A percentile compares a stretch with the other conserved stretches of the same genome.
These are phyloP conservation scores for Amblyteles armatorius DNA, from an alignment of 2,888 invertebrate species.

Conservation along the genomic window DNA sequence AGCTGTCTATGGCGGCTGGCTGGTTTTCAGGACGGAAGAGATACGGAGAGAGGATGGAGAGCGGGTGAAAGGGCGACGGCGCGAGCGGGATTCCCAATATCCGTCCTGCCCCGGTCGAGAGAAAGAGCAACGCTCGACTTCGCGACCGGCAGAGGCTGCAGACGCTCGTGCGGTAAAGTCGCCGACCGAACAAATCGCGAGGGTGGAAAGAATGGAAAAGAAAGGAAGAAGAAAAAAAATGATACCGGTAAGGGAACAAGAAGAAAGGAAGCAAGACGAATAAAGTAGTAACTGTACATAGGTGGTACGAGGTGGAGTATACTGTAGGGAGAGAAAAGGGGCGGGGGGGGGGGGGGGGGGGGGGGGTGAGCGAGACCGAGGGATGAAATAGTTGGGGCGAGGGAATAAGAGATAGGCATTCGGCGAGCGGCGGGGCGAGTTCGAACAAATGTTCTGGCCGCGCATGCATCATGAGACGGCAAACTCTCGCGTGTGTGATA, in stretches of 20 bases:
- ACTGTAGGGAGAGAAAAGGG: conserved; percentile 7
- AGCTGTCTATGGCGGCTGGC: conserved; percentile 69
- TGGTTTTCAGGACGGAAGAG: conserved; percentile 3
- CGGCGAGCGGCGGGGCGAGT: conserved; percentile 23
- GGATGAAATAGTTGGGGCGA: conserved; percentile 43
- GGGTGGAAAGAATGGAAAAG: conserved; percentile 8
- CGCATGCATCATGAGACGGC: conserved; percentile 61
- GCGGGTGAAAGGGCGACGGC: conserved; percentile 10
- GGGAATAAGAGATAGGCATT: conserved; percentile 61
- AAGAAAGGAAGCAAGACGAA: conserved; percentile 35
- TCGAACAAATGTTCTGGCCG: conserved; percentile 61
- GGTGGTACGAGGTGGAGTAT: conserved; percentile 6
- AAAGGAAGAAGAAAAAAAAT: conserved; percentile 9
- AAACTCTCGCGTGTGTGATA: conserved; percentile 34
- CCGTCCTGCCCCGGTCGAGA: background rate
- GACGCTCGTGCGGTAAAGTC: conserved; percentile 40
- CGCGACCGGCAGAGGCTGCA: conserved; percentile 31
- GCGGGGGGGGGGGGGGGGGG: background rate
- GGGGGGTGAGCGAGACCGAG: conserved; percentile 12
- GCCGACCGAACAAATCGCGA: conserved; percentile 26
- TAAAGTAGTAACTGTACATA: conserved; percentile 54
- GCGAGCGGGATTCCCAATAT: conserved; percentile 50
- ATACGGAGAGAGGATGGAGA: background rate
- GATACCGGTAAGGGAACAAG: background rate
- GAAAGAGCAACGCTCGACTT: conserved; percentile 36